Evolutionary conservation across 1,140 invertebrate genomes (phyloP).

Genomic region (Paralvinella palmiformis): DNA sequence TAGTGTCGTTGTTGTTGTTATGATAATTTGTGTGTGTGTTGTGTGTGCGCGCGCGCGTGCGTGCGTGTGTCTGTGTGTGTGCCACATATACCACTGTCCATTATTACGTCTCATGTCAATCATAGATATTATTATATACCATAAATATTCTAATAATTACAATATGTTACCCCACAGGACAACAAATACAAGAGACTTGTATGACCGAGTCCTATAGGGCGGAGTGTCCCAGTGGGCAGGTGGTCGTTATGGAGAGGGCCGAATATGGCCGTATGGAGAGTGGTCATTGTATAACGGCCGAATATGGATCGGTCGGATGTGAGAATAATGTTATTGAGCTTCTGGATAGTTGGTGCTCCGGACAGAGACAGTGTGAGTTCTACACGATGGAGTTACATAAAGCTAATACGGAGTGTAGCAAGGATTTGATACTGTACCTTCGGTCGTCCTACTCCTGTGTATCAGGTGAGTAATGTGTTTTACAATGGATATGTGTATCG

Average conservation of each 20-base stretch:
- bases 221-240: constrained; percentile 1
- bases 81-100: too few species aligned
- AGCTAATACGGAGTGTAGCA: constrained; percentile 3
- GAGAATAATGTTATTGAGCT: constrained; percentile 3
- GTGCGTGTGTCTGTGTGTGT: too few species aligned
- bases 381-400: background rate
- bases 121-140: too few species aligned
- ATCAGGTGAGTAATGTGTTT: too few species aligned
- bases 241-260: constrained; percentile 12
- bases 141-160: too few species aligned
- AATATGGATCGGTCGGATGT: constrained; percentile 12
- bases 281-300: background rate
- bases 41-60: too few species aligned
- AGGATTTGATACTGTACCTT: constrained; percentile 13
- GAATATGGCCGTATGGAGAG: constrained; percentile 9
- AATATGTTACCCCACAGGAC: too few species aligned
- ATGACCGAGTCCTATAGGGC: constrained; percentile 4
- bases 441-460: constrained; percentile 14
- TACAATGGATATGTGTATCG: too few species aligned
- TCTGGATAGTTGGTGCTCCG: constrained; percentile 15
- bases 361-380: constrained; percentile 2
- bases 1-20: too few species aligned
- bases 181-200: background rate
- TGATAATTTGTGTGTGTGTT: too few species aligned
- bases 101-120: too few species aligned